A percentile compares a stretch with the other conserved stretches of the same genome.
Conservation (phyloP, 2,113 vertebrate species). For the Lynx canadensis region DNA sequence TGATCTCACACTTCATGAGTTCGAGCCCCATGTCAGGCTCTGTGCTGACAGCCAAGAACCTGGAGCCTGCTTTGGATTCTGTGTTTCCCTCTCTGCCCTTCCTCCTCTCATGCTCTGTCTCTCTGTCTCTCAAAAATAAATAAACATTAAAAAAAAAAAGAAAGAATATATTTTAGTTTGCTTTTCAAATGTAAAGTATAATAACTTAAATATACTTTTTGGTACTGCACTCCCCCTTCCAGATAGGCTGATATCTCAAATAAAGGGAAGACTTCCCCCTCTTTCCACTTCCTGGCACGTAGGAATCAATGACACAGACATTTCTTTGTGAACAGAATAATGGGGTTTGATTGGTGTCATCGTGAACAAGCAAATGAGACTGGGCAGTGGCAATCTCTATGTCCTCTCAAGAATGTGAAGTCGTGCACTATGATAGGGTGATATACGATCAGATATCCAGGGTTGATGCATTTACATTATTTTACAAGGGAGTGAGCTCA, state of each 20-base stretch:
- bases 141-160: no score
- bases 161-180: not conserved
- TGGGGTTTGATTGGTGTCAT: not conserved
- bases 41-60: no score
- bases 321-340: not conserved
- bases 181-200: not conserved
- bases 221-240: not conserved
- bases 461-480: not conserved
- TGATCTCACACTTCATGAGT: no score
- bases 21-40: no score
- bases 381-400: not conserved
- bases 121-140: no score
- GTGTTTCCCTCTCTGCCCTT: no score
- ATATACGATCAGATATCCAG: not conserved
- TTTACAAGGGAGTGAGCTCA: not conserved
- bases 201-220: constrained; percentile 20
- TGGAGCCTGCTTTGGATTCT: no score
- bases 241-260: not conserved
- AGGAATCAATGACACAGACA: not conserved
- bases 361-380: not conserved
- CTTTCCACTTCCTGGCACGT: not conserved
- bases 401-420: not conserved
- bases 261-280: not conserved
- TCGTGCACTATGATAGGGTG: not conserved
- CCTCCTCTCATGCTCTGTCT: no score